Conservation (phyloP, 2,797 vertebrate species). For the Lophius americanus region DNA sequence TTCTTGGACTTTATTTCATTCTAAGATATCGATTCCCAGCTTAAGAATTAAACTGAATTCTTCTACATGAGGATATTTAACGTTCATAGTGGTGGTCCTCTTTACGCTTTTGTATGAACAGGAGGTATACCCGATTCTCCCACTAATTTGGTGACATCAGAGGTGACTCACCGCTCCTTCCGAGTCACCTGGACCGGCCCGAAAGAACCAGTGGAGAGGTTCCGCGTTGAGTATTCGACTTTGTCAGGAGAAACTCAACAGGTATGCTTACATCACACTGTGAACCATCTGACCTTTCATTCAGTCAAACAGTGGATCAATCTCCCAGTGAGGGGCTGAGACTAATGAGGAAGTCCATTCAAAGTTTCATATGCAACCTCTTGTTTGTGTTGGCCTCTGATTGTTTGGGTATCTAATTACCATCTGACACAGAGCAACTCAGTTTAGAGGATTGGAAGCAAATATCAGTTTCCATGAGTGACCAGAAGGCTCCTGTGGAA, state of each 20-base stretch:
- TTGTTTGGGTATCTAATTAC: constrained; percentile 50
- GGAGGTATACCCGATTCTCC: constrained; percentile 85
- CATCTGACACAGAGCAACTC: constrained; percentile 36
- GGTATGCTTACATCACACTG: constrained; percentile 74
- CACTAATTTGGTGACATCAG: constrained; percentile 90
- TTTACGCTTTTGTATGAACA: constrained; percentile 38
- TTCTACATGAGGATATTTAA: not conserved
- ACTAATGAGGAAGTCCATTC: constrained; percentile 48
- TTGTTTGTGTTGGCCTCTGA: constrained; percentile 57
- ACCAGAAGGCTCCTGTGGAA: constrained; percentile 29
- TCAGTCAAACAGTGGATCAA: not conserved
- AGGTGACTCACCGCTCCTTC: constrained; percentile 92
- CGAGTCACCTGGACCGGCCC: constrained; percentile 91
- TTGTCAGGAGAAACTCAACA: constrained; percentile 84
- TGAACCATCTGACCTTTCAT: not conserved
- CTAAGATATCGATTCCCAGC: no score
- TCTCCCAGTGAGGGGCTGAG: constrained; percentile 7
- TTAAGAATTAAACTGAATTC: not conserved
- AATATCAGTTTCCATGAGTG: constrained; percentile 43
- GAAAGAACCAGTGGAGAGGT: constrained; percentile 89
- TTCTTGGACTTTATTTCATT: constrained; percentile 3
- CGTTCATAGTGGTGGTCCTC: not conserved
- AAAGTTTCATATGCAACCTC: constrained; percentile 41
- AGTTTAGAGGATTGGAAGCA: constrained; percentile 50
- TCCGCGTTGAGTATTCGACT: constrained; percentile 91